These are phyloP conservation scores for Drosophila paulistorum DNA, from an alignment of 1,140 invertebrate species.

Conservation along the genomic window DNA sequence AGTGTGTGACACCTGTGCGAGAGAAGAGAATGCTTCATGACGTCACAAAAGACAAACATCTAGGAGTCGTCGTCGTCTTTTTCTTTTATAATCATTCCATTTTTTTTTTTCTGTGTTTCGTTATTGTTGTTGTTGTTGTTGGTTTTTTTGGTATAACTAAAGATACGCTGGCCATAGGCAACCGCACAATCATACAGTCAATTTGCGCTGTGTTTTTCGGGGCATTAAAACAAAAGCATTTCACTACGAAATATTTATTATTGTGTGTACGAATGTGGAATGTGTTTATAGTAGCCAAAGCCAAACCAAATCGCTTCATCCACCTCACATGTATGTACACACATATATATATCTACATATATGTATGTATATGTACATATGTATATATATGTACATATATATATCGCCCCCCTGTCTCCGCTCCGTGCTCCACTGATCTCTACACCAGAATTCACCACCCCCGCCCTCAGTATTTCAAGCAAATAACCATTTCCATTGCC, in stretches of 20 bases:
- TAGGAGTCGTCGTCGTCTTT: not conserved
- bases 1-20: constrained; percentile 23
- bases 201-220: constrained; percentile 79
- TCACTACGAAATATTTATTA: constrained; percentile 75
- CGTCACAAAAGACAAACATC: constrained; percentile 26
- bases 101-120: not conserved
- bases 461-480: constrained; percentile 1
- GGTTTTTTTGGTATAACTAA: not conserved
- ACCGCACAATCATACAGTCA: constrained; percentile 76
- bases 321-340: not conserved
- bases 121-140: not conserved
- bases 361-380: not conserved
- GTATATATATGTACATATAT: not conserved
- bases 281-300: constrained; percentile 69
- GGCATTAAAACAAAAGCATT: constrained; percentile 80
- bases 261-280: constrained; percentile 62
- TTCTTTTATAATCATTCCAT: not conserved
- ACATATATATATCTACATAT: too few species aligned
- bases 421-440: not conserved
- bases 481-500: constrained; percentile 18
- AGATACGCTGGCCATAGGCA: constrained; percentile 27
- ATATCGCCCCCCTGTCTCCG: not conserved
- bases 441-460: not conserved
- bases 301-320: constrained; percentile 29
- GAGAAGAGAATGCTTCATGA: constrained; percentile 14